Conservation (phyloP, 1,140 invertebrate species). For the Saccostrea echinata region DNA sequence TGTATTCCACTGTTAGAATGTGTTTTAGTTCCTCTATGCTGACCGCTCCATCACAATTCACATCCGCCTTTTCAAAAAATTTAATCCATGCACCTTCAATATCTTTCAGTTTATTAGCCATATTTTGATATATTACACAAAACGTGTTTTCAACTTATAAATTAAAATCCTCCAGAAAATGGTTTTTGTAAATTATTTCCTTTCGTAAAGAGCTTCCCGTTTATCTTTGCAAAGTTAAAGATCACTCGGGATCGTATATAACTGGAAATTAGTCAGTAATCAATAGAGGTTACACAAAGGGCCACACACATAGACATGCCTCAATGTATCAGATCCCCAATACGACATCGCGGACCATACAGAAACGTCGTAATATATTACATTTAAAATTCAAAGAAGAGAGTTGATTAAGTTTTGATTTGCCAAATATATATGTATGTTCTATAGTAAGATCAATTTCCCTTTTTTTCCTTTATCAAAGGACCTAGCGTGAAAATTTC, state of each 20-base stretch:
- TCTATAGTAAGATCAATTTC: neutral
- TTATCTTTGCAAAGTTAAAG: neutral
- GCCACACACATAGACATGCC: neutral
- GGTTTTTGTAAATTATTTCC: neutral
- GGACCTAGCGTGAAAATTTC: neutral
- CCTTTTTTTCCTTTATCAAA: neutral
- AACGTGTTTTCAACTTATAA: neutral
- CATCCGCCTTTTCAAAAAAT: conserved; percentile 13
- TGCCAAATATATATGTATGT: neutral
- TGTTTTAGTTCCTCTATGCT: conserved; percentile 5
- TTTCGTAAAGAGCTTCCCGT: neutral
- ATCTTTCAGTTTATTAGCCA: neutral
- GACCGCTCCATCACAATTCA: neutral
- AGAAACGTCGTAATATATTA: neutral
- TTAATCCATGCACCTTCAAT: neutral
- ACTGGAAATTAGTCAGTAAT: neutral
- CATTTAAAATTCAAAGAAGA: conserved; percentile 4
- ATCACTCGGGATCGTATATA: neutral
- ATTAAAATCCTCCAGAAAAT: neutral
- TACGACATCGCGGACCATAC: neutral
- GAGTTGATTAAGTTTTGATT: neutral
- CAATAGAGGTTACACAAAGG: neutral
- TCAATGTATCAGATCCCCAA: neutral
- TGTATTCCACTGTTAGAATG: neutral
- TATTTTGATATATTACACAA: neutral